Conservation (phyloP, 2,888 invertebrate species). For the Byasa hedistus region DNA sequence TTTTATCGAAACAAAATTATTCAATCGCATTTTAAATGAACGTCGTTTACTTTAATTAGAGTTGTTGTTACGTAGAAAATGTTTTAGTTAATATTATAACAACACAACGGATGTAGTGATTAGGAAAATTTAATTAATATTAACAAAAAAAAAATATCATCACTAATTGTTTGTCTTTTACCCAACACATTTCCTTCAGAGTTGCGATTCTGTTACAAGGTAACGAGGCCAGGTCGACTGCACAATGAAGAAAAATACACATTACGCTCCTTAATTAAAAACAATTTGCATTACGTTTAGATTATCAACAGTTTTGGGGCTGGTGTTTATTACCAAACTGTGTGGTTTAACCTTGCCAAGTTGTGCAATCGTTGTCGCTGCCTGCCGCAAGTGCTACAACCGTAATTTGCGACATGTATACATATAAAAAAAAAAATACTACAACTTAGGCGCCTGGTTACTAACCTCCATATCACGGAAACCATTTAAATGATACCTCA, state of each 20-base stretch:
- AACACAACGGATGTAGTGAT: too few species aligned
- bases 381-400: slow-evolving; percentile 40
- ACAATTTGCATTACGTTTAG: slow-evolving; percentile 43
- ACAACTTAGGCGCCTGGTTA: too few species aligned
- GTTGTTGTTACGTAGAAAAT: too few species aligned
- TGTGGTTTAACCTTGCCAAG: slow-evolving; percentile 54
- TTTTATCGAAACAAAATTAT: too few species aligned
- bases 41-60: too few species aligned
- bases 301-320: slow-evolving; percentile 50
- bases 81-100: too few species aligned
- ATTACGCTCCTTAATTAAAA: slow-evolving; percentile 31
- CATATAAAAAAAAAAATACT: too few species aligned
- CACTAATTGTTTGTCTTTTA: slow-evolving; percentile 16
- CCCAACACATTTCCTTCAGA: slow-evolving; percentile 27
- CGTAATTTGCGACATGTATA: slow-evolving; percentile 3
- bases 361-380: slow-evolving; percentile 53
- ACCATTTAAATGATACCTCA: too few species aligned
- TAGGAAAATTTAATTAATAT: too few species aligned
- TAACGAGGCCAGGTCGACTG: slow-evolving; percentile 24
- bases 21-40: too few species aligned
- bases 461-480: too few species aligned
- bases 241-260: slow-evolving; percentile 28
- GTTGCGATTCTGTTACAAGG: slow-evolving; percentile 28
- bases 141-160: too few species aligned
- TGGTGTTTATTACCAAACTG: slow-evolving; percentile 50